These are phyloP conservation scores for Clarias pachynema DNA, from an alignment of 2,797 vertebrate species.

Conservation along the genomic window DNA sequence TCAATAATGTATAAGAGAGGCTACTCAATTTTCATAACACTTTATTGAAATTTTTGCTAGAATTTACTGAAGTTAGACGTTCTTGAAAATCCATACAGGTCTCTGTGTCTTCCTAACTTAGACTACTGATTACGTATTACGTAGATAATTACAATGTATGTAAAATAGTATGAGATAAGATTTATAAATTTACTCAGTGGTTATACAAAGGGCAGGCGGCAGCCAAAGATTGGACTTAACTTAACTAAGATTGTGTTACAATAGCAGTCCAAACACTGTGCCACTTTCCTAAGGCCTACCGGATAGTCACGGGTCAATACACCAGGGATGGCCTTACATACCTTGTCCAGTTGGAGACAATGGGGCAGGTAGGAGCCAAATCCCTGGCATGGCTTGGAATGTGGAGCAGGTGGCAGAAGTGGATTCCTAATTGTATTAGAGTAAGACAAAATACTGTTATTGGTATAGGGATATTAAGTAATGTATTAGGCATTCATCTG, in stretches of 20 bases:
- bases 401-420: constrained; percentile 66
- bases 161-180: not conserved
- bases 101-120: not conserved
- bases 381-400: constrained; percentile 61
- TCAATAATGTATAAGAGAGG: not conserved
- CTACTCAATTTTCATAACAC: not conserved
- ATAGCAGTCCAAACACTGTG: constrained; percentile 45
- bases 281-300: constrained; percentile 51
- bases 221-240: constrained; percentile 49
- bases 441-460: constrained; percentile 15
- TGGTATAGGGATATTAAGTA: not conserved
- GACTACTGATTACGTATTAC: not conserved
- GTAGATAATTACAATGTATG: not conserved
- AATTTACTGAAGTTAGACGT: not conserved
- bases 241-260: not conserved
- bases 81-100: constrained; percentile 47
- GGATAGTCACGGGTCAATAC: constrained; percentile 54
- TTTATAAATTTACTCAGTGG: not conserved
- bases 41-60: no score
- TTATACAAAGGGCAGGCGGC: constrained; percentile 66
- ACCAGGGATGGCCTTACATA: constrained; percentile 60
- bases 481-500: constrained; percentile 18
- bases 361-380: constrained; percentile 64
- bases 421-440: constrained; percentile 49
- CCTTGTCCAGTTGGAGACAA: constrained; percentile 63